A percentile compares a stretch with the other conserved stretches of the same genome.
phyloP scores from a whole-genome alignment of 2,113 vertebrate species.

The Hippocampus barbouri region DNA sequence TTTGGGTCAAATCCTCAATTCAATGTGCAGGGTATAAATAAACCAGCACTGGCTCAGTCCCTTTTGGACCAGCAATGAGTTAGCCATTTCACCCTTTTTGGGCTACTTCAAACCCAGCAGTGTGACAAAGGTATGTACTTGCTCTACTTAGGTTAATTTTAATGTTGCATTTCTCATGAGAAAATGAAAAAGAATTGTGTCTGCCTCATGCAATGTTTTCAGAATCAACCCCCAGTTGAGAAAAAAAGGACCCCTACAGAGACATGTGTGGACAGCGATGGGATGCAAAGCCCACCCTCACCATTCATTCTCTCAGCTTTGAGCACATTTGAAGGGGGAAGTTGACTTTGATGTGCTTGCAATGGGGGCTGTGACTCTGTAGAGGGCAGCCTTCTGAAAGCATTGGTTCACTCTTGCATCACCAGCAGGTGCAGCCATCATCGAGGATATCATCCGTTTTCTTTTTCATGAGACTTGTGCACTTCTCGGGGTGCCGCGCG shows the following conservation, averaged over 20 bases:
- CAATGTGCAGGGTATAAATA: too few relatives aligned
- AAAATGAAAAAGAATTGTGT: not conserved
- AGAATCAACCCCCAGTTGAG: conserved; percentile 22
- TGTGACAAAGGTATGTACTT: not conserved
- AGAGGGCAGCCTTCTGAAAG: conserved; percentile 73
- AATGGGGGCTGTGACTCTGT: conserved; percentile 65
- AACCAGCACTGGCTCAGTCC: too few relatives aligned
- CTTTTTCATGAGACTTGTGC: conserved; percentile 57
- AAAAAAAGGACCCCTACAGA: conserved; percentile 10
- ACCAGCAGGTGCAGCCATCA: conserved; percentile 72
- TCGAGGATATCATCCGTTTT: conserved; percentile 72
- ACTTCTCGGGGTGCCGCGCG: conserved; percentile 12
- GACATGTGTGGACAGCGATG: conserved; percentile 26
- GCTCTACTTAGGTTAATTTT: not conserved
- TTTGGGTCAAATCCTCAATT: too few relatives aligned
- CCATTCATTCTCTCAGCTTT: conserved; percentile 55
- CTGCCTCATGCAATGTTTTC: conserved; percentile 23
- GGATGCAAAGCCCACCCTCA: conserved; percentile 46
- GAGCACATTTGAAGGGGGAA: conserved; percentile 43
- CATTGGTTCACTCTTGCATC: conserved; percentile 77
- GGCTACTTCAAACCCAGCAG: too few relatives aligned
- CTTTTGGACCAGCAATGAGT: too few relatives aligned
- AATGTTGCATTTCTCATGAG: not conserved
- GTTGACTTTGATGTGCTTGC: conserved; percentile 69
- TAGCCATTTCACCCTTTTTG: too few relatives aligned